Evolutionary conservation across 2,797 vertebrate species (phyloP).

Genomic region (Cyprinella venusta): DNA sequence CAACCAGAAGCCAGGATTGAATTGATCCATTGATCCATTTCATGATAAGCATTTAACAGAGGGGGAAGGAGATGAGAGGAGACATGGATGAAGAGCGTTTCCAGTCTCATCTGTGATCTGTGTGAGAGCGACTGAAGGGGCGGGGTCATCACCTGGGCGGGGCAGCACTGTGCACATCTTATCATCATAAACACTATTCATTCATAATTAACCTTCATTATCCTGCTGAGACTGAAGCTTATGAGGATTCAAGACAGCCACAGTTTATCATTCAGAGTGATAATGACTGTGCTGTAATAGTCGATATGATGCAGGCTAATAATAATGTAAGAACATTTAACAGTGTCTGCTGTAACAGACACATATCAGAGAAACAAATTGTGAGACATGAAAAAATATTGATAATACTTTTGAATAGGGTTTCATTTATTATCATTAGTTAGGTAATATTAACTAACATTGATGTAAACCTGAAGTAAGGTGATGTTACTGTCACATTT

Average conservation of each 20-base stretch:
- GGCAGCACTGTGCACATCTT: background rate
- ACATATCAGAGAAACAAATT: background rate
- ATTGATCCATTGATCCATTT: background rate
- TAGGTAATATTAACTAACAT: background rate
- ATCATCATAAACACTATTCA: background rate
- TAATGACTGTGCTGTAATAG: background rate
- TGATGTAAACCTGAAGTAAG: background rate
- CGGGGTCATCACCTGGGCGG: background rate
- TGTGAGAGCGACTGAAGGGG: background rate
- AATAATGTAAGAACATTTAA: no score
- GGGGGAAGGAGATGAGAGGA: conserved; percentile 39
- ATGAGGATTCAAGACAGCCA: background rate
- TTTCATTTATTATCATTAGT: background rate
- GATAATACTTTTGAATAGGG: background rate
- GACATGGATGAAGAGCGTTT: conserved; percentile 46
- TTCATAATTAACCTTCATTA: conserved; percentile 41
- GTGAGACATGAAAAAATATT: background rate
- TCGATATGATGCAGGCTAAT: background rate
- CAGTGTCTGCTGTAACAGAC: conserved; percentile 1
- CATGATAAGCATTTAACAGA: conserved; percentile 19
- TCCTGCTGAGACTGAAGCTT: conserved; percentile 1
- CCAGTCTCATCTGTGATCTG: background rate
- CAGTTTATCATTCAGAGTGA: background rate
- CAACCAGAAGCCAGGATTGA: background rate
- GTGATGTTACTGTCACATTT: background rate